phyloP scores from a whole-genome alignment of 2,888 invertebrate species.

The Hofmannophila pseudospretella region DNA sequence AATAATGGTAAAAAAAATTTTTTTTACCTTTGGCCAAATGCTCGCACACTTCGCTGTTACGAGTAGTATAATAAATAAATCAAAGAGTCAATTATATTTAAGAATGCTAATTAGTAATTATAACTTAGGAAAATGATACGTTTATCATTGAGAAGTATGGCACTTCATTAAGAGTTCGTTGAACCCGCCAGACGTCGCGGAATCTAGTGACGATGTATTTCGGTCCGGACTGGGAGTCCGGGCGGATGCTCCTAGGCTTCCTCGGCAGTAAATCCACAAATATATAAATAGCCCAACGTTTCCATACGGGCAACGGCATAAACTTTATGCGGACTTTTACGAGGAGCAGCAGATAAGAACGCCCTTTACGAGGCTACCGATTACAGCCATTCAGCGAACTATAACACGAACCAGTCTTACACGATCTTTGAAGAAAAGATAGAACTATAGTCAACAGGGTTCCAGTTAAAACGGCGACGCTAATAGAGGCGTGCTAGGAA shows the following conservation, averaged over 20 bases:
- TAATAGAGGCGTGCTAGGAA: conserved; percentile 7
- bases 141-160: conserved; percentile 2
- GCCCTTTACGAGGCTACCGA: conserved; percentile 41
- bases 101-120: neutral
- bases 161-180: conserved; percentile 52
- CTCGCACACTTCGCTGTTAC: neutral
- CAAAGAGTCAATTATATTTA: neutral
- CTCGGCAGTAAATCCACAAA: conserved; percentile 61
- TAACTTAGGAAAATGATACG: neutral
- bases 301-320: conserved; percentile 41
- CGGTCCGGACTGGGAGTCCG: no score
- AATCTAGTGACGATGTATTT: conserved; percentile 68
- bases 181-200: conserved; percentile 72
- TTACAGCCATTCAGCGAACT: conserved; percentile 42
- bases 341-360: conserved; percentile 44
- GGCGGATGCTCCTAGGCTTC: conserved; percentile 62
- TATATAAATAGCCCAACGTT: conserved; percentile 53
- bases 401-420: conserved; percentile 17
- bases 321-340: conserved; percentile 50
- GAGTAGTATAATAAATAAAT: neutral
- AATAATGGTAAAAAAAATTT: neutral
- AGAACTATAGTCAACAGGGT: conserved; percentile 7
- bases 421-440: conserved; percentile 10
- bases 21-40: neutral
- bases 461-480: conserved; percentile 18